Conservation (phyloP, 2,113 vertebrate genomes). For the Perca fluviatilis region DNA sequence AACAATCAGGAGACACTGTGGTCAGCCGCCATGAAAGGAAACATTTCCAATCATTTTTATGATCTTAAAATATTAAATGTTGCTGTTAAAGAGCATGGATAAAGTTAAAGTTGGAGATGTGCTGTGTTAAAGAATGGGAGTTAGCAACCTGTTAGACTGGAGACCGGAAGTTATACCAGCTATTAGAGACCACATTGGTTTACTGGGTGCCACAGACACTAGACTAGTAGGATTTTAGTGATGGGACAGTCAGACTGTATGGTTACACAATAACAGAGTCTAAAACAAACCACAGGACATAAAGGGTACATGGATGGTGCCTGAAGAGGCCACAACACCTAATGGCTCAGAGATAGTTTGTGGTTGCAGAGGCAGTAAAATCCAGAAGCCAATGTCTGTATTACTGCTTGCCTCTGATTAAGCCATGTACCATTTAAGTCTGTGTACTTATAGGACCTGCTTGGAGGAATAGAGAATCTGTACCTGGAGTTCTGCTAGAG, state of each 20-base stretch:
- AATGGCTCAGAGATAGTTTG: constrained; percentile 24
- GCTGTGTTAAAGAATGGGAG: constrained; percentile 75
- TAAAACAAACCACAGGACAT: constrained; percentile 71
- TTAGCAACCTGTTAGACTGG: constrained; percentile 74
- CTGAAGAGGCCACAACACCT: constrained; percentile 7
- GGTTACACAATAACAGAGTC: constrained; percentile 70
- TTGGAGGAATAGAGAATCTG: constrained; percentile 66
- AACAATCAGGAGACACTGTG: background rate
- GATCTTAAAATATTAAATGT: constrained; percentile 17
- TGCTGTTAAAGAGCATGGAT: constrained; percentile 67
- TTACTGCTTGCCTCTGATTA: constrained; percentile 24
- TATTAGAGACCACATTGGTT: constrained; percentile 38
- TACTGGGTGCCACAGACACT: constrained; percentile 55
- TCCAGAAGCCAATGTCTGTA: constrained; percentile 12
- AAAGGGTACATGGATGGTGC: constrained; percentile 73
- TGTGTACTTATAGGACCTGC: constrained; percentile 65
- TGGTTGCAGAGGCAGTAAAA: constrained; percentile 37
- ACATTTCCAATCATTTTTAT: background rate
- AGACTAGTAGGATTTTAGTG: constrained; percentile 79
- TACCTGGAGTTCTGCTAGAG: constrained; percentile 84
- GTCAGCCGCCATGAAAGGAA: background rate
- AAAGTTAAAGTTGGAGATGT: constrained; percentile 34
- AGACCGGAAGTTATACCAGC: constrained; percentile 55
- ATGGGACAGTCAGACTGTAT: constrained; percentile 68
- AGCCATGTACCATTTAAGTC: constrained; percentile 82